phyloP scores from a whole-genome alignment of 2,888 invertebrate species.

The Platynereis dumerilii region DNA sequence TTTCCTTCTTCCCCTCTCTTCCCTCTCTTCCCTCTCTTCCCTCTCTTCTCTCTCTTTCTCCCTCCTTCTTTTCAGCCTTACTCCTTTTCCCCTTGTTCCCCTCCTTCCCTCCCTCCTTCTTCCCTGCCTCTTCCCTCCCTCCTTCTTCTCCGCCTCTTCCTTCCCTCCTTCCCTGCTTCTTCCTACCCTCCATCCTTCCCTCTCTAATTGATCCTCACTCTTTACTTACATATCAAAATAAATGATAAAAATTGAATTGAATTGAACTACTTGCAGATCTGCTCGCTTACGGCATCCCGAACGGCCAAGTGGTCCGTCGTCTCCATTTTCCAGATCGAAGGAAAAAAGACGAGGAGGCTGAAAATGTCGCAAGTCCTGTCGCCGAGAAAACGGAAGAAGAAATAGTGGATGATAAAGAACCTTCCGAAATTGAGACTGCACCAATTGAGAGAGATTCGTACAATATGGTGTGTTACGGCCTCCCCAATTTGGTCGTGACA shows the following conservation, averaged over 20 bases:
- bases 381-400: slow-evolving; percentile 36
- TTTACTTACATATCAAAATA: background rate
- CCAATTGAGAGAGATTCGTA: slow-evolving; percentile 38
- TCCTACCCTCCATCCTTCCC: background rate
- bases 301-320: slow-evolving; percentile 51
- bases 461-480: slow-evolving; percentile 62
- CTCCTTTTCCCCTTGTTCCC: background rate
- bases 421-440: slow-evolving; percentile 13
- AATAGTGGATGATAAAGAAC: slow-evolving; percentile 41
- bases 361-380: slow-evolving; percentile 30
- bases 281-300: slow-evolving; percentile 52
- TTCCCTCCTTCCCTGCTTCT: background rate
- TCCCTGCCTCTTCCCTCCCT: background rate
- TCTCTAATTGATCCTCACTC: background rate
- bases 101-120: background rate
- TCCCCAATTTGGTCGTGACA: slow-evolving; percentile 58
- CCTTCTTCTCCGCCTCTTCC: background rate
- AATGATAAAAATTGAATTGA: too few relatives aligned
- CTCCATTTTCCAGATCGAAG: slow-evolving; percentile 44
- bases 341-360: slow-evolving; percentile 39
- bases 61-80: background rate
- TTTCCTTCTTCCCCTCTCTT: too few relatives aligned
- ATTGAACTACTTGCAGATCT: too few relatives aligned
- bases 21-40: background rate
- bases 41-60: background rate